Percentiles rank a stretch among this genome's conserved stretches.
Evolutionary conservation across 2,888 invertebrate species (phyloP).

Genomic region (Synergus japonicus): DNA sequence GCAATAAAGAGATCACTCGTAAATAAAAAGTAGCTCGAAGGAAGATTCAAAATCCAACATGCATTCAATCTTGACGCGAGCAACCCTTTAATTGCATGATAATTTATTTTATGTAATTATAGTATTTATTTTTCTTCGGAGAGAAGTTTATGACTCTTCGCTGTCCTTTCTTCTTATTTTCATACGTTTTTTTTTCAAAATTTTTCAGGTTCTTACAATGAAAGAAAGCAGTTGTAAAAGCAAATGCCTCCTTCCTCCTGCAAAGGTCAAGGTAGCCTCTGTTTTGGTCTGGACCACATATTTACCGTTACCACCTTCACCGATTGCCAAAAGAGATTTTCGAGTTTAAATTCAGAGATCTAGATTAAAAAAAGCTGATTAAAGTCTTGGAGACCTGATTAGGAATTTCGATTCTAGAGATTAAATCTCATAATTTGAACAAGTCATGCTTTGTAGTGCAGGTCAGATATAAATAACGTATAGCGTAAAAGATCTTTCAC

Average conservation of each 20-base stretch:
- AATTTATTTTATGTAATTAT: no score
- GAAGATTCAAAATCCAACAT: not conserved
- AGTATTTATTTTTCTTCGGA: no score
- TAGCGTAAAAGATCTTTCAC: not conserved
- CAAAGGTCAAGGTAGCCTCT: not conserved
- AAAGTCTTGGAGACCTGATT: not conserved
- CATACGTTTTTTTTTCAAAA: no score
- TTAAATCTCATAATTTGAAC: not conserved
- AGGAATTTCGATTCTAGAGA: conserved; percentile 7
- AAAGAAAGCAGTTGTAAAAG: conserved; percentile 1
- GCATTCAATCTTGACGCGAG: no score
- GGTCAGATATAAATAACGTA: conserved; percentile 9
- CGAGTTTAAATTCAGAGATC: not conserved
- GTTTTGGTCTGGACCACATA: not conserved
- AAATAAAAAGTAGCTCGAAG: not conserved
- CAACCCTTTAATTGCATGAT: no score
- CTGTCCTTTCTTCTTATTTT: no score
- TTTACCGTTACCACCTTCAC: conserved; percentile 18
- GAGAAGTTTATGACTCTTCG: no score
- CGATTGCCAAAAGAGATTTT: not conserved
- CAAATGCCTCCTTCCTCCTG: not conserved
- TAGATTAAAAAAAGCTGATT: not conserved
- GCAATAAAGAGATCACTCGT: not conserved
- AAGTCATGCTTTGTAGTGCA: not conserved
- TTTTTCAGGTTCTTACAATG: not conserved